Base-by-base conservation (phyloP, 2,888 invertebrate species). In the Drosophila neonasuta region DNA sequence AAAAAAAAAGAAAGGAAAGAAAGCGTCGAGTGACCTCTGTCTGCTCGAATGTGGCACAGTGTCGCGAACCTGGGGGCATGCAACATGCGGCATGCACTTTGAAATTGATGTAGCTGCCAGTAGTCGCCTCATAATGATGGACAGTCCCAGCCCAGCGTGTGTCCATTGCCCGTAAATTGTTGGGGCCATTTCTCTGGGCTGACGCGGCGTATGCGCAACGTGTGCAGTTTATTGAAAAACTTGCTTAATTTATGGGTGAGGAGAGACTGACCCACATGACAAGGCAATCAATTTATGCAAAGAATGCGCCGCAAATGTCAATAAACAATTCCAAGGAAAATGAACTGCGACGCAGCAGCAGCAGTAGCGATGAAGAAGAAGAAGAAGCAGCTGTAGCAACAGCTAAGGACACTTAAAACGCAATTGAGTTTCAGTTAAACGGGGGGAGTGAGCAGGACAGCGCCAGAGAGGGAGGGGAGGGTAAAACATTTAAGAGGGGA, bases 151-250 rank as follows among this genome's bases (percentile, higher is more conserved):
- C 32, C 10, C 32, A 32, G 32, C 32, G 32, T 32, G 32, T 32
- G 32, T 10, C 32, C 32, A 32, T 51, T 50, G 30, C 39, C 70
- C 71, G 48, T 44, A 71, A 79, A 76, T 65, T 78, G 65, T 68
- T 79, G 45, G 24, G 4, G 62, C 50, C 42, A 44, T 66, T 30
- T 52, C 42, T 56, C 56, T 54, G 34, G 51, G 13, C 4, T 39
- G 7, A 32, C 32, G 56, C 59, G 71, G 67, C 75, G 80, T 78
- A 86, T 84, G 70, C 70, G 74, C 72, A 81, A 81, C 73, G 68
- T 79, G 71, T 69, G 80, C 72, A 74, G 63, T 79, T 82, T 87
- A 82, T 85, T 85, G 80, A 76, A 71, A 73, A 85, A 82, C 77
- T 77, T 82, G 70, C 64, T 74, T 68, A 82, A 87, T 79, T 87